Conservation (phyloP, 2,113 vertebrate genomes). For the Machaerirhynchus nigripectus region DNA sequence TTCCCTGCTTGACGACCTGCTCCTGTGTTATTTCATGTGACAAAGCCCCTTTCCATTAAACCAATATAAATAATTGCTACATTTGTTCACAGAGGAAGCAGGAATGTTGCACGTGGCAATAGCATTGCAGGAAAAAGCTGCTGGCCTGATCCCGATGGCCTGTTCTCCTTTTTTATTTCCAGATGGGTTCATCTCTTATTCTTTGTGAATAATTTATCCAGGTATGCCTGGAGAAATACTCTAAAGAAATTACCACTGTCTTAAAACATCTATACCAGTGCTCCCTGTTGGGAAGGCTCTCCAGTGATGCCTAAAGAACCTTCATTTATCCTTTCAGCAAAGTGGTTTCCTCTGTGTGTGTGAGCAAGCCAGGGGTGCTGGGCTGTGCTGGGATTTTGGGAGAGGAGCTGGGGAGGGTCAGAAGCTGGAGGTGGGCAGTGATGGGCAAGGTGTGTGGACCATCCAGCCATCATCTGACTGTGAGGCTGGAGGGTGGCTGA, state of each 20-base stretch:
- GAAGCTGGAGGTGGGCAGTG: neutral
- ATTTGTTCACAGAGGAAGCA: neutral
- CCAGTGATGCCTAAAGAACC: neutral
- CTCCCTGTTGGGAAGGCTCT: neutral
- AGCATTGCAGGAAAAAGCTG: neutral
- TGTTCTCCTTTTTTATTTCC: neutral
- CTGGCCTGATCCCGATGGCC: neutral
- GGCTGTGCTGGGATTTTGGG: neutral
- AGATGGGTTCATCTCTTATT: constrained; percentile 24
- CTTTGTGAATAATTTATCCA: constrained; percentile 51
- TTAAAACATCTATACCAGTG: neutral
- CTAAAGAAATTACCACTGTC: neutral
- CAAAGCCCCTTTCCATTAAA: neutral
- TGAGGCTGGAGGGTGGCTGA: neutral
- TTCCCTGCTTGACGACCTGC: neutral
- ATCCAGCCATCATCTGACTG: neutral
- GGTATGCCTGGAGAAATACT: neutral
- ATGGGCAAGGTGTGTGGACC: neutral
- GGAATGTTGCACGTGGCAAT: neutral
- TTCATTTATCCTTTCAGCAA: neutral
- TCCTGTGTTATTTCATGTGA: neutral
- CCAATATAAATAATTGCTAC: constrained; percentile 18
- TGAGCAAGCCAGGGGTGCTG: neutral
- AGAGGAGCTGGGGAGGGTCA: neutral
- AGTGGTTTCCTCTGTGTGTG: neutral